These are phyloP conservation scores for Chorisops tibialis DNA, from an alignment of 2,888 invertebrate genomes.

Conservation along the genomic window DNA sequence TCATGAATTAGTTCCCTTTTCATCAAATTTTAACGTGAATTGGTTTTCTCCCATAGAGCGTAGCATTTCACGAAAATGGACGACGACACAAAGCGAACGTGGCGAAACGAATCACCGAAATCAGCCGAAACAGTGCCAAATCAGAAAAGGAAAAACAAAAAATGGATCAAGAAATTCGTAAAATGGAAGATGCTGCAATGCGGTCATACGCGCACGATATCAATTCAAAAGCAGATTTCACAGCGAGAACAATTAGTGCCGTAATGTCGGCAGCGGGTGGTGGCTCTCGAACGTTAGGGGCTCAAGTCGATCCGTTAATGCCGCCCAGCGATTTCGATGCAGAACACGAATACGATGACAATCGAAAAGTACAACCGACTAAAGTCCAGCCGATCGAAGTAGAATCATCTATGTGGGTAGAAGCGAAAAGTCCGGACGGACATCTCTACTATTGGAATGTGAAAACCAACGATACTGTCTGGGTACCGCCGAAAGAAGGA, in stretches of 20 bases:
- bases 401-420: constrained; percentile 66
- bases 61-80: constrained; percentile 92
- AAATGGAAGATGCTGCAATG: constrained; percentile 89
- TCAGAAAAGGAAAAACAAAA: constrained; percentile 74
- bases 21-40: neutral
- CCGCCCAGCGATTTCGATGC: constrained; percentile 45
- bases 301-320: constrained; percentile 49
- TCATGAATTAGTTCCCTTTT: neutral
- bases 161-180: constrained; percentile 73
- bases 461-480: constrained; percentile 74
- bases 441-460: constrained; percentile 84
- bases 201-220: constrained; percentile 84
- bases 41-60: constrained; percentile 61
- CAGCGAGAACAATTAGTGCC: constrained; percentile 44
- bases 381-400: constrained; percentile 37
- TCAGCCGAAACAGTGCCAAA: constrained; percentile 78
- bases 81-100: constrained; percentile 91
- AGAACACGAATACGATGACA: constrained; percentile 41
- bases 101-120: constrained; percentile 76
- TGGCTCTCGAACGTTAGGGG: constrained; percentile 18
- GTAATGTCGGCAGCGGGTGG: constrained; percentile 38
- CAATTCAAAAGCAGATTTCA: constrained; percentile 49
- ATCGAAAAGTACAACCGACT: constrained; percentile 42
- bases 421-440: constrained; percentile 73
- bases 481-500: constrained; percentile 72